Evolutionary conservation across 1,140 invertebrate genomes (phyloP).

Genomic region (Ditylenchus dipsaci): DNA sequence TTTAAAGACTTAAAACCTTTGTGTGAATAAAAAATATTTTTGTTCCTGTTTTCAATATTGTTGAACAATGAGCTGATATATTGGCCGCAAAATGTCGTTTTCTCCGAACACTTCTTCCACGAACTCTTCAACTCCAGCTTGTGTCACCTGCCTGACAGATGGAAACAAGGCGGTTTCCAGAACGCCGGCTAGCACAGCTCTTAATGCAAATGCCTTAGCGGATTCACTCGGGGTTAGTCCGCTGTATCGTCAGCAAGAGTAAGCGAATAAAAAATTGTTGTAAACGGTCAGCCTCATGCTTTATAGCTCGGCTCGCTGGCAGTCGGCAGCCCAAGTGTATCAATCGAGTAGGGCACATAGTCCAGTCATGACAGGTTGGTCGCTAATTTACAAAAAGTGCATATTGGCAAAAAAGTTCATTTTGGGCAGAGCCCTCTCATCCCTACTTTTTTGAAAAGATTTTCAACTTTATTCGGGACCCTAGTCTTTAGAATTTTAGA

Average conservation of each 20-base stretch:
- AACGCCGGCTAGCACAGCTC: conserved; percentile 20
- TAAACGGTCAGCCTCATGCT: not conserved
- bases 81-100: not conserved
- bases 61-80: too few species aligned
- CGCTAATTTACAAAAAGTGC: conserved; percentile 2
- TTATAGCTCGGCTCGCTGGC: conserved; percentile 51
- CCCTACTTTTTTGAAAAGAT: too few species aligned
- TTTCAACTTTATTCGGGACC: too few species aligned
- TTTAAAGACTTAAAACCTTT: too few species aligned
- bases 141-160: not conserved
- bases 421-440: not conserved
- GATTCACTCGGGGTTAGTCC: conserved; percentile 52
- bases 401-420: conserved; percentile 4
- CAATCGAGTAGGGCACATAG: conserved; percentile 54
- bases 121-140: not conserved
- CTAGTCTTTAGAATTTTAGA: too few species aligned
- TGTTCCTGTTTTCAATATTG: too few species aligned
- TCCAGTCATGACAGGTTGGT: conserved; percentile 24
- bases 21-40: too few species aligned
- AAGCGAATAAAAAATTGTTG: too few species aligned
- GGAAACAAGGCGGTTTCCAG: conserved; percentile 2
- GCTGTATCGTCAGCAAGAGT: conserved; percentile 54
- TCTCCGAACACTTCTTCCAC: not conserved
- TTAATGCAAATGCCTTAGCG: conserved; percentile 50
- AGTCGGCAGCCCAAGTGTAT: conserved; percentile 52